Base-by-base conservation (phyloP, 64 coral and sea anemone species). In the Acropora yongei region DNA sequence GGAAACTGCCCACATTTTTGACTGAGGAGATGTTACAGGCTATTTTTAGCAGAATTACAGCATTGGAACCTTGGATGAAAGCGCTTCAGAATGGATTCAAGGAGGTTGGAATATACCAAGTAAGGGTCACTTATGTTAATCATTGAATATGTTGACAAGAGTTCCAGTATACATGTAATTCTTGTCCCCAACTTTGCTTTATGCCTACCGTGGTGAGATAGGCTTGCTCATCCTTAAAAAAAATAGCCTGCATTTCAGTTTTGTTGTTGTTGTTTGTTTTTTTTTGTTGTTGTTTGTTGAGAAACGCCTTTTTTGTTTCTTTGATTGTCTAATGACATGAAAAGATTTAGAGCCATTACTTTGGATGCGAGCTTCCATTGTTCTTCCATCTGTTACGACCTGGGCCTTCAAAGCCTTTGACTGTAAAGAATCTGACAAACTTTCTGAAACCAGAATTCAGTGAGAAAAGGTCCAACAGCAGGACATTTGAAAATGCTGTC, bases 91-190 rank as follows among this genome's bases (percentile, higher is more conserved):
- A 74, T 75, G 89, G 89, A 75, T 82, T 91, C 45, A 76, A 83
- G 79, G 60, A 91, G 19, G 46, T 91, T 41, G 89, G 89, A 74
- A 82, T 91, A 74, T 83, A 83, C 79, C 89, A 91, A 68, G 89
- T 91, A 74, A 47, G 78, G 67, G 72, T 88, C 86, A 53, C 72
- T 88, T 75, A 76, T 75, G 68, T 88, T 72, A 20, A 50, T 17
- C 86, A 88, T 75, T 58, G 67, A 88, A 88, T 76, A 88, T 86
- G 57, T 68, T 72, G 60, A 72, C 53, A 86, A 86, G 57, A 86
- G 83, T 16, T 43, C 51, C 51, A 55, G 51, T 55, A 55, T 55
- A 55, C 51, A 55, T 55, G 51, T 55, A 40, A 20, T 67, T 65
- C 61, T 89, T 78, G 20, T 67, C 55, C 78, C 45, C 45, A 69